These are phyloP conservation scores for Nymphalis io DNA, from an alignment of 1,140 invertebrate species.

Conservation along the genomic window DNA sequence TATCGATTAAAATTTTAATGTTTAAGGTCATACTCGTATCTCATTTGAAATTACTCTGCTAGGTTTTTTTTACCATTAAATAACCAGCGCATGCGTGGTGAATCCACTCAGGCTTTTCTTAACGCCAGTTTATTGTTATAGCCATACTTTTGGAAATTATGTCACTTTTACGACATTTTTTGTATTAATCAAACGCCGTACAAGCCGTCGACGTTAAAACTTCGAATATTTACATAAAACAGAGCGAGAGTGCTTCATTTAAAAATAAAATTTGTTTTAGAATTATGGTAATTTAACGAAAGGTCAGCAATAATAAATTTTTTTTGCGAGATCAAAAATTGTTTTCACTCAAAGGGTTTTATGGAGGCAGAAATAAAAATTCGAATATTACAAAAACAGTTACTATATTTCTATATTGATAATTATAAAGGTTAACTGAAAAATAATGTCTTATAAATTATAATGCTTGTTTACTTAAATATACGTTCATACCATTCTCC, in stretches of 20 bases:
- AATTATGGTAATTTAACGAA: slow-evolving; percentile 37
- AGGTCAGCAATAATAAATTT: slow-evolving; percentile 38
- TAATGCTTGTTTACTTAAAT: no score
- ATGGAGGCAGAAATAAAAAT: slow-evolving; percentile 18
- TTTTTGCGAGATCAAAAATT: slow-evolving; percentile 15
- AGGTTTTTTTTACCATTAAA: no score
- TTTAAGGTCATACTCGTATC: no score
- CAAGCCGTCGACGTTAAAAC: slow-evolving; percentile 28
- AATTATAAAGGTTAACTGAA: background rate
- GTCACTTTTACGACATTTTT: slow-evolving; percentile 6
- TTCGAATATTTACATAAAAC: slow-evolving; percentile 40
- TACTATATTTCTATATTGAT: background rate
- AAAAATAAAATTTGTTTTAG: slow-evolving; percentile 39
- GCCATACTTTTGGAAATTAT: slow-evolving; percentile 9
- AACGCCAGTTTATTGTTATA: background rate
- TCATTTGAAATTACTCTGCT: no score
- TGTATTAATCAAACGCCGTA: slow-evolving; percentile 25
- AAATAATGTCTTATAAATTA: background rate
- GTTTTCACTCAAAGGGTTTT: slow-evolving; percentile 23
- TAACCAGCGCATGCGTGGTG: background rate
- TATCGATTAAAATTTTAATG: no score
- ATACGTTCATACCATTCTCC: no score
- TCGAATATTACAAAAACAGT: background rate
- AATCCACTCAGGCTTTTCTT: background rate
- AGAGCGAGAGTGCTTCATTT: slow-evolving; percentile 30